phyloP scores from a whole-genome alignment of 2,797 vertebrate species.

The Sebastes iracundus region DNA sequence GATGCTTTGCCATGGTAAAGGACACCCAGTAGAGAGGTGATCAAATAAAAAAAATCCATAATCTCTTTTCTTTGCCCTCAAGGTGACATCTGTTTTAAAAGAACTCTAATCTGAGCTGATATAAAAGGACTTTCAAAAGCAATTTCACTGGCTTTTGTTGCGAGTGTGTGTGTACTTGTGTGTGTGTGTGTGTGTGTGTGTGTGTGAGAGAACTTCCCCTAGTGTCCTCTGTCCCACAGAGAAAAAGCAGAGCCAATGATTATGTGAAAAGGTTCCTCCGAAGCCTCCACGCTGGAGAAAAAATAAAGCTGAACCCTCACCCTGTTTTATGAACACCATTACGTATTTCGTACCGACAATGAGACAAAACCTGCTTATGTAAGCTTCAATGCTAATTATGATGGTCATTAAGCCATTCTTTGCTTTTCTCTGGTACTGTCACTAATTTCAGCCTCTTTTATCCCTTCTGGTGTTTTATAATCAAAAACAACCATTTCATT shows the following conservation, averaged over 20 bases:
- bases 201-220: neutral
- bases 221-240: slow-evolving; percentile 39
- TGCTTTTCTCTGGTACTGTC: neutral
- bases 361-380: slow-evolving; percentile 26
- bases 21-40: slow-evolving; percentile 43
- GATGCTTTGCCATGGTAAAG: slow-evolving; percentile 37
- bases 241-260: slow-evolving; percentile 48
- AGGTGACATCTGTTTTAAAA: slow-evolving; percentile 77
- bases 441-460: slow-evolving; percentile 23
- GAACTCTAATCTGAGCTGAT: slow-evolving; percentile 67
- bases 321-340: slow-evolving; percentile 21
- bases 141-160: slow-evolving; percentile 63
- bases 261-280: slow-evolving; percentile 52
- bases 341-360: slow-evolving; percentile 31
- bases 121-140: slow-evolving; percentile 69
- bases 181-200: slow-evolving; percentile 20
- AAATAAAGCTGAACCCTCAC: slow-evolving; percentile 39
- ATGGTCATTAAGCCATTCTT: neutral
- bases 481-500: slow-evolving; percentile 1
- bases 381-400: slow-evolving; percentile 8
- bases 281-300: slow-evolving; percentile 13
- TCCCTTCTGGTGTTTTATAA: neutral
- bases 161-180: neutral
- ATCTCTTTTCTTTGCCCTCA: slow-evolving; percentile 71
- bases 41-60: slow-evolving; percentile 68